phyloP scores from a whole-genome alignment of 2,888 invertebrate genomes.

The Bombylius discolor region DNA sequence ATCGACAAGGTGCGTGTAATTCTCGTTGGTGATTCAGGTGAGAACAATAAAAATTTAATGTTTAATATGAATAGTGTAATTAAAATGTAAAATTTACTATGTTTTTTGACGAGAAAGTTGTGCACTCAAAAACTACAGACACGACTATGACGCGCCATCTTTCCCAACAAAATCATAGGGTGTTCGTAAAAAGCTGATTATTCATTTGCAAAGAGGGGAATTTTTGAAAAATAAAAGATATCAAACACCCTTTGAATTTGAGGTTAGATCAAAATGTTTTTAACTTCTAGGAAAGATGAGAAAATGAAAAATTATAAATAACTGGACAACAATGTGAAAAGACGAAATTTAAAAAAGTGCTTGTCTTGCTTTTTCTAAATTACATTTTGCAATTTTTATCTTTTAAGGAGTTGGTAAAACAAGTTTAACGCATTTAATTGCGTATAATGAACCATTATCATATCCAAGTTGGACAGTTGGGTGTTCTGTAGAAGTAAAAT shows the following conservation, averaged over 20 bases:
- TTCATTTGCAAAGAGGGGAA: neutral
- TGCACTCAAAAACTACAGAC: conserved; percentile 4
- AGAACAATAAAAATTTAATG: conserved; percentile 16
- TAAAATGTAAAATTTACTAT: neutral
- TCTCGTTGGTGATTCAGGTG: conserved; percentile 84
- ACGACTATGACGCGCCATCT: conserved; percentile 11
- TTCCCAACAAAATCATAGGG: conserved; percentile 2
- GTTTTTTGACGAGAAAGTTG: neutral
- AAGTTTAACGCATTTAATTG: conserved; percentile 81
- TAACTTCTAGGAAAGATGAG: no score
- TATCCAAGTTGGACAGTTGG: conserved; percentile 95
- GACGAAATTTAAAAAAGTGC: no score
- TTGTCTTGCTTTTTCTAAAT: neutral
- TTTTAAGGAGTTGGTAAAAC: conserved; percentile 87
- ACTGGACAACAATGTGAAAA: no score
- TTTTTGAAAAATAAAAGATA: neutral
- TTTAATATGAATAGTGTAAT: neutral
- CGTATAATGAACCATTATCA: conserved; percentile 70
- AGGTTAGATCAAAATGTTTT: no score
- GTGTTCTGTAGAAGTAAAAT: conserved; percentile 87
- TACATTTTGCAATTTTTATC: no score
- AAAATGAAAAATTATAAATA: no score
- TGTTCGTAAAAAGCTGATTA: neutral
- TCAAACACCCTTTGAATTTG: neutral
- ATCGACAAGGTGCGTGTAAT: conserved; percentile 84